A percentile compares a stretch with the other conserved stretches of the same genome.
Conservation (phyloP, 2,888 invertebrate genomes). For the Drosophila meridiana region DNA sequence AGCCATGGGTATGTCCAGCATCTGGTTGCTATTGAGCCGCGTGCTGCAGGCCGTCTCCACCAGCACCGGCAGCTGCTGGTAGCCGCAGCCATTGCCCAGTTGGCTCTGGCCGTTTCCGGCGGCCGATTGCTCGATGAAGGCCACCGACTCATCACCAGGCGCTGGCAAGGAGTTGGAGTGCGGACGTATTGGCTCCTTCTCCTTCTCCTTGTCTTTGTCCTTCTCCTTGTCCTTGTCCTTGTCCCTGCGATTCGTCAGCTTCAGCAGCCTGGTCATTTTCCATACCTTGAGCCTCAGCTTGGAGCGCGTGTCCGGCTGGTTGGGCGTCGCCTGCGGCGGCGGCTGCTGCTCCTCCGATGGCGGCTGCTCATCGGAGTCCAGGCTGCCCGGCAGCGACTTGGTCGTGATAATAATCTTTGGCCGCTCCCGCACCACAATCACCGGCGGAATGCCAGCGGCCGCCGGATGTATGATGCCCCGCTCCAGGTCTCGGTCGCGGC, state of each 20-base stretch:
- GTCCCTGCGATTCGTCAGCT: conserved; percentile 69
- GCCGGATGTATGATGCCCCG: conserved; percentile 73
- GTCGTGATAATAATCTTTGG: conserved; percentile 87
- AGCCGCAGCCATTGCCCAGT: conserved; percentile 84
- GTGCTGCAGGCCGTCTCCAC: conserved; percentile 86
- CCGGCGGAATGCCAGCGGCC: conserved; percentile 69
- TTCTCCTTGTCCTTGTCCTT: conserved; percentile 14
- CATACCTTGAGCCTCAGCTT: conserved; percentile 86
- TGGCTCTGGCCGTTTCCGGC: conserved; percentile 1
- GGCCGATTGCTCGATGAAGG: conserved; percentile 73
- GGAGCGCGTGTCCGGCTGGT: conserved; percentile 75
- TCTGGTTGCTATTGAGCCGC: conserved; percentile 76
- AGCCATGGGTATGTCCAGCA: conserved; percentile 83
- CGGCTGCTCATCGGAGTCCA: conserved; percentile 89
- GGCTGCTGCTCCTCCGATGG: conserved; percentile 60
- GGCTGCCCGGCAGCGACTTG: conserved; percentile 92
- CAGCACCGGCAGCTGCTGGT: conserved; percentile 89
- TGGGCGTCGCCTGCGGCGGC: neutral
- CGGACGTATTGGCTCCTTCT: conserved; percentile 39
- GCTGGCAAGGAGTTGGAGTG: conserved; percentile 19
- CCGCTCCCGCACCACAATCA: conserved; percentile 79
- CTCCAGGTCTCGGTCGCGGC: conserved; percentile 74
- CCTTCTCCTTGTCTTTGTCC: conserved; percentile 28
- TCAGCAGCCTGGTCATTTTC: conserved; percentile 89
- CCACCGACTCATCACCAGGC: conserved; percentile 69